Percentiles rank a stretch among this genome's conserved stretches.
Conservation (phyloP, 2,888 invertebrate genomes). For the Nomada flava region DNA sequence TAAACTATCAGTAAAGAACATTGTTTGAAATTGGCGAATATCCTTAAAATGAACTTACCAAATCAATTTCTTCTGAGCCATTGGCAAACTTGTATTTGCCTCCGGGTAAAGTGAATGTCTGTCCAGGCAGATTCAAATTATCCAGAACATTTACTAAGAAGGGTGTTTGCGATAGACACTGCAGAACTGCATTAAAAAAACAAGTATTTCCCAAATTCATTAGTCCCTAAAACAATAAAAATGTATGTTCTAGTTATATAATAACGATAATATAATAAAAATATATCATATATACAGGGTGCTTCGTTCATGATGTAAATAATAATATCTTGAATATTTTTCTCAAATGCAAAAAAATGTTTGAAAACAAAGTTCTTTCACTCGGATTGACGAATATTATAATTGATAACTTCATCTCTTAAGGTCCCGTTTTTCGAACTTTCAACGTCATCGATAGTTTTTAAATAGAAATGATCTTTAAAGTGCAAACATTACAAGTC, state of each 20-base stretch:
- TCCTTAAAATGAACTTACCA: conserved; percentile 76
- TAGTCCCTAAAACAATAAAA: conserved; percentile 87
- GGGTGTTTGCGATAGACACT: conserved; percentile 95
- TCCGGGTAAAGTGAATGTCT: conserved; percentile 90
- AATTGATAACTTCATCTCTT: too few species aligned
- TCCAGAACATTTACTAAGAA: conserved; percentile 89
- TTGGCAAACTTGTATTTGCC: conserved; percentile 86
- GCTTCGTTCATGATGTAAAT: too few species aligned
- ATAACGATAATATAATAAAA: not conserved
- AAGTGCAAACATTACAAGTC: too few species aligned
- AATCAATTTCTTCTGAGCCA: conserved; percentile 85
- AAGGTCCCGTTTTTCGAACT: too few species aligned
- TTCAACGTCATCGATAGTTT: too few species aligned
- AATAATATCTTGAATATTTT: too few species aligned
- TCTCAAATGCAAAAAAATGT: too few species aligned
- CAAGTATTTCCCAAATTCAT: conserved; percentile 98
- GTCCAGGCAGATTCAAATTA: conserved; percentile 89
- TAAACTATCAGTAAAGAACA: too few species aligned
- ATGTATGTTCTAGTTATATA: conserved; percentile 8
- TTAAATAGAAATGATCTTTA: too few species aligned
- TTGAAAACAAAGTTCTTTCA: too few species aligned
- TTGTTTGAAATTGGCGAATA: not conserved
- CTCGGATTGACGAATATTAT: too few species aligned
- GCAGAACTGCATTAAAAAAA: conserved; percentile 98
- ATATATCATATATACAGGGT: not conserved